Evolutionary conservation across 2,888 invertebrate genomes (phyloP), one percentile per base, ranked within the genome.

Genomic region (Diachrysia chrysitis): DNA sequence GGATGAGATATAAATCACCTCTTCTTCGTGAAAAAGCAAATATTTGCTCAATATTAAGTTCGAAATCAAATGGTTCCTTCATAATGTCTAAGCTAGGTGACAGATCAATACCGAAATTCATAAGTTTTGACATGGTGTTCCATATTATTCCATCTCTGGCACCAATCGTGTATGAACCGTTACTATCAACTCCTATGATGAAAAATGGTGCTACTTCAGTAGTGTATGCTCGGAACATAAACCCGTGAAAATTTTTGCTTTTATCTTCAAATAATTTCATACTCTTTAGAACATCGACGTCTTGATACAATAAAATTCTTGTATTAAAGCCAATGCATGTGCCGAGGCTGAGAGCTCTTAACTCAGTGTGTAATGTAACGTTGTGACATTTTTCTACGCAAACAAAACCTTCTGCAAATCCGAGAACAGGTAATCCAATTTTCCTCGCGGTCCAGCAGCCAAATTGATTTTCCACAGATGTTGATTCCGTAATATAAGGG

Each of bases 101-200:
- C 0, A 94, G 66, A 71, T 93, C 91, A 9, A 94, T 86, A 9
- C 84, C 87, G 62, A 94, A 95, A 69, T 95, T 95, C 86, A 95
- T 88, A 1, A 88, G 78, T 54, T 89, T 67, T 0, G 92, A 76
- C 69, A 93, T 83, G 3, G 87, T 86, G 12, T 83, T 91, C 95
- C 95, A 95, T 19, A 95, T 81, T 21, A 71, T 80, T 3, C 94
- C 95, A 74, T 95, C 95, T 82, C 95, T 86, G 21, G 83, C 70
- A 42, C 76, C 63, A 9, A 94, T 70, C 1, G 79, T 83, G 58
- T 85, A 91, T 0, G 81, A 87, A 12, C 89, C 90, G 67, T 92
- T 83, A 5, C 70, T 79, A 2, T 85, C 60, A 23, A 85, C 81
- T 1, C 70, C 71, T 55, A 94, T 85, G 3, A 69, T 37, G 23